These are phyloP conservation scores for Sesamia nonagrioides DNA, from an alignment of 1,140 invertebrate species.

Conservation along the genomic window DNA sequence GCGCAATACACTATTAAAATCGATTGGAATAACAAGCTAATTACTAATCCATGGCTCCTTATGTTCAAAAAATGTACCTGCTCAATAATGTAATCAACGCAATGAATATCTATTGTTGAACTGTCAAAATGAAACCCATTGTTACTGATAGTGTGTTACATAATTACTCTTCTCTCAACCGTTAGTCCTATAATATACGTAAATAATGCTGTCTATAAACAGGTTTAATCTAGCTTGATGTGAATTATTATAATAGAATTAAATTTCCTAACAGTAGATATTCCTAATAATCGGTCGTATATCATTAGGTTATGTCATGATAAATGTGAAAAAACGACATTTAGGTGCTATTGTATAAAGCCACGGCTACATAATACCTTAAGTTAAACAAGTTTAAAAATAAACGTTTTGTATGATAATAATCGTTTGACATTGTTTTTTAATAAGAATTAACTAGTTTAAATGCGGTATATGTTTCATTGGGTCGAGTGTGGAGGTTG, in stretches of 20 bases:
- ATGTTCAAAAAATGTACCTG: no score
- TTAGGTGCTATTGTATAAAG: neutral
- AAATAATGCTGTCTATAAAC: neutral
- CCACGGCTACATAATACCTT: neutral
- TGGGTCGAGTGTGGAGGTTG: slow-evolving; percentile 54
- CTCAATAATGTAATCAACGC: no score
- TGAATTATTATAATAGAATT: slow-evolving; percentile 8
- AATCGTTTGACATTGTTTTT: slow-evolving; percentile 52
- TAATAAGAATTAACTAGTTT: slow-evolving; percentile 32
- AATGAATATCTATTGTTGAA: no score
- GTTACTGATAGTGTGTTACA: no score
- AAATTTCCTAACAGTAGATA: slow-evolving; percentile 31
- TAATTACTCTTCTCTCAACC: neutral
- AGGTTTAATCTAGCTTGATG: neutral
- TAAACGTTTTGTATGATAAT: slow-evolving; percentile 34
- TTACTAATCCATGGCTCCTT: no score
- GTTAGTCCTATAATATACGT: neutral
- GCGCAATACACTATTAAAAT: no score
- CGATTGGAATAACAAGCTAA: no score
- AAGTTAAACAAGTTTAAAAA: slow-evolving; percentile 45
- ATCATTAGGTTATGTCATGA: slow-evolving; percentile 28
- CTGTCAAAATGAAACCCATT: no score
- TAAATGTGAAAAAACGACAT: slow-evolving; percentile 20
- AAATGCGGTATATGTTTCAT: slow-evolving; percentile 40
- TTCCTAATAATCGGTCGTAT: neutral